Evolutionary conservation across 2,113 vertebrate species (phyloP), one percentile per base, ranked within the genome.

Genomic region (Camarhynchus parvulus): DNA sequence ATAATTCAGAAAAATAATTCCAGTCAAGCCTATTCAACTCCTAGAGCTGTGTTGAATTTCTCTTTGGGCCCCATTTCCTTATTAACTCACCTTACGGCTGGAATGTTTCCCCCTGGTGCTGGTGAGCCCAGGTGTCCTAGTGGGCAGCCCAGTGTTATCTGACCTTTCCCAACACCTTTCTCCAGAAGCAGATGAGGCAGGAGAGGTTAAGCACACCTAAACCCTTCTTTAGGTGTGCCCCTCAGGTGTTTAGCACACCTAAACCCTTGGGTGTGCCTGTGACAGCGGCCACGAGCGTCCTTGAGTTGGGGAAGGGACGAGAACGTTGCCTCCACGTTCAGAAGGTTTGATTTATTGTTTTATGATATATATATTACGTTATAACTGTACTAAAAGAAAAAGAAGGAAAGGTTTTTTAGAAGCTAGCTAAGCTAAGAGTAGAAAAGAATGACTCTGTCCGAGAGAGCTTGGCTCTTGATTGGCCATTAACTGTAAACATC

Each of bases 171-270:
- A 88, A 35, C 42, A 39, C 70, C 70, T 69, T 92, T 91, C 72
- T 37, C 53, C 75, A 80, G 56, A 52, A 67, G 73, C 46, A 78
- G 74, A 50, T 19, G 52, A 46, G 72, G 72, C 75, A 92, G 56
- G 67, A 78, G 83, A 90, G 86, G 86, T 92, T 94, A 94, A 96
- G 73, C 68, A 87, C 61, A 63, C 68, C 47, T 92, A 80, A 86
- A 58, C 50, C 63, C 47, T 46, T 27, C 17, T 30, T 37, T 37
- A 37, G 37, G 21, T 66, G n/a, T 80, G 85, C 75, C 81, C 50
- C 79, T 55, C 5, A 11, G 44, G 44, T 46, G 44, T 46, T 46
- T 46, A 21, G 44, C 19, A 9, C 44, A 46, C 44, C 44, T 46
- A 21, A 46, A 21, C 44, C 44, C 44, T 11, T 42, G 15, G 15